phyloP scores from a whole-genome alignment of 2,797 vertebrate genomes.

The Intellagama lesueurii region DNA sequence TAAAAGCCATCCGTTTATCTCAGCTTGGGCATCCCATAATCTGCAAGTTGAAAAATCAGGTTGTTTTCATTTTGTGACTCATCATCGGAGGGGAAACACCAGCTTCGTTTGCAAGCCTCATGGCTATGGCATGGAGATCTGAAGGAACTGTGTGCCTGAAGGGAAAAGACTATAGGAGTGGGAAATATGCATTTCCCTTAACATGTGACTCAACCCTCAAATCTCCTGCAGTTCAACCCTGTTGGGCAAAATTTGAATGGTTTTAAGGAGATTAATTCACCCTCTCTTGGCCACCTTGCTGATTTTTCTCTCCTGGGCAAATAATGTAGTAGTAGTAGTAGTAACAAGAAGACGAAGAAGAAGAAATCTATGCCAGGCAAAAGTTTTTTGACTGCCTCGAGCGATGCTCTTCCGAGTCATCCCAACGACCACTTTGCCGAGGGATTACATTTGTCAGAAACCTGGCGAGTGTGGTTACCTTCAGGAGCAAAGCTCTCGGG shows the following conservation, averaged over 20 bases:
- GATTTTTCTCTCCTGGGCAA: not conserved
- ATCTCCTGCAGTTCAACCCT: not conserved
- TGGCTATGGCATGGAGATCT: too few relatives aligned
- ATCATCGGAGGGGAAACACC: too few relatives aligned
- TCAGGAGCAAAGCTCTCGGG: not conserved
- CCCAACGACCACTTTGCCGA: not conserved
- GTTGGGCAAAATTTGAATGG: not conserved
- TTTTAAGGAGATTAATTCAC: not conserved
- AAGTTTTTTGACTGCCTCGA: not conserved
- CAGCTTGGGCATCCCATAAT: too few relatives aligned
- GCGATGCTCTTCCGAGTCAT: not conserved
- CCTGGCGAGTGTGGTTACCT: not conserved
- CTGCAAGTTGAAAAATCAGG: too few relatives aligned
- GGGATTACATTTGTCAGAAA: not conserved
- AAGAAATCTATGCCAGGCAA: slow-evolving; percentile 4
- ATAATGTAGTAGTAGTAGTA: not conserved
- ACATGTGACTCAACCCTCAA: not conserved
- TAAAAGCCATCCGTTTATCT: too few relatives aligned
- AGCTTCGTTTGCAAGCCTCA: too few relatives aligned
- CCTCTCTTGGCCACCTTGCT: too few relatives aligned
- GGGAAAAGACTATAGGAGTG: too few relatives aligned
- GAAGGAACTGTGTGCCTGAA: too few relatives aligned
- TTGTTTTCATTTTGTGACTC: too few relatives aligned
- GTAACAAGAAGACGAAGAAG: not conserved
- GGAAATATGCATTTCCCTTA: not conserved